phyloP scores from a whole-genome alignment of 1,140 invertebrate genomes.

The Linepithema humile region DNA sequence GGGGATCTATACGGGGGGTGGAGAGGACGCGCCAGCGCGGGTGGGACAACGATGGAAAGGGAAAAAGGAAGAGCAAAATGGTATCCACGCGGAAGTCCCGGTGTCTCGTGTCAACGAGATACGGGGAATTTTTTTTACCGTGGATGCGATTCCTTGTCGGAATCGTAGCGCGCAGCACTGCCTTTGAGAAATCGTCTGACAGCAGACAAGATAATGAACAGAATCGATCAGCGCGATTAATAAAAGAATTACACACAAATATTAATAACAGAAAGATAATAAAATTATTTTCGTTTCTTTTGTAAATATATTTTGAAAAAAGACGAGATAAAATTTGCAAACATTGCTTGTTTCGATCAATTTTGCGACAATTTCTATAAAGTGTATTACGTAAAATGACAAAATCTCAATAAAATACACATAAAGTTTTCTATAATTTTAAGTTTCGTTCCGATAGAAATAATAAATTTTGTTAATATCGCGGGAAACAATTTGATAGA shows the following conservation, averaged over 20 bases:
- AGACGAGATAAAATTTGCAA: background rate
- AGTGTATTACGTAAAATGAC: background rate
- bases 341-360: background rate
- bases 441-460: background rate
- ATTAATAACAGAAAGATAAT: background rate
- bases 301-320: constrained; percentile 24
- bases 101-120: constrained; percentile 62
- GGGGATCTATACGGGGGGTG: constrained; percentile 56
- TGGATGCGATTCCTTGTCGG: constrained; percentile 1
- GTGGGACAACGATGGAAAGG: constrained; percentile 44
- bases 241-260: background rate
- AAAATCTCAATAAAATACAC: background rate
- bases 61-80: constrained; percentile 66
- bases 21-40: constrained; percentile 36
- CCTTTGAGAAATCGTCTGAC: background rate
- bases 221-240: background rate
- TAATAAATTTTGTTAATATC: background rate
- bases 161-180: background rate
- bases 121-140: constrained; percentile 46
- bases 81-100: constrained; percentile 46
- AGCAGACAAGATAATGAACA: background rate
- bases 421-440: background rate
- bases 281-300: background rate
- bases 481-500: background rate
- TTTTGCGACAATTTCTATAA: background rate